Conservation (phyloP, 2,888 invertebrate genomes). For the Epirrita christyi region DNA sequence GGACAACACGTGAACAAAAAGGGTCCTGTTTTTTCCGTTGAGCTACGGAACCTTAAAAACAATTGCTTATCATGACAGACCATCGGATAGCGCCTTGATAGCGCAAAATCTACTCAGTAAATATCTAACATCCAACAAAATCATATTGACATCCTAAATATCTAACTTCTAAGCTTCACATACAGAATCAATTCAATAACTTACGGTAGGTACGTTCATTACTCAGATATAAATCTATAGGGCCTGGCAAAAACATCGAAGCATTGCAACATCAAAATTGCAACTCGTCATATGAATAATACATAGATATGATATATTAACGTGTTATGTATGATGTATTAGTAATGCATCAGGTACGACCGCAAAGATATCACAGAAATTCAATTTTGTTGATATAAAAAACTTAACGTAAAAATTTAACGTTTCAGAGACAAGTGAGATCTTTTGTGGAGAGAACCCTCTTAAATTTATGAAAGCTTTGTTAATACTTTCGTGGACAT, state of each 20-base stretch:
- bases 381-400: constrained; percentile 21
- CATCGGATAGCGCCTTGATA: too few relatives aligned
- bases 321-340: constrained; percentile 52
- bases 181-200: constrained; percentile 38
- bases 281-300: constrained; percentile 74
- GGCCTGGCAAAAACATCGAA: constrained; percentile 58
- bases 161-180: constrained; percentile 22
- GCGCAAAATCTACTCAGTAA: too few relatives aligned
- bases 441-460: too few relatives aligned
- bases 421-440: too few relatives aligned
- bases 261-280: constrained; percentile 72
- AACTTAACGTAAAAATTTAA: too few relatives aligned
- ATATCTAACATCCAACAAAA: too few relatives aligned
- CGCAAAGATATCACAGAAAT: constrained; percentile 26
- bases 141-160: neutral
- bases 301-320: constrained; percentile 72
- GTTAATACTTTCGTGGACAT: too few relatives aligned
- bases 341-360: constrained; percentile 46
- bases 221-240: constrained; percentile 57
- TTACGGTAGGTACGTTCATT: constrained; percentile 60
- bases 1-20: too few relatives aligned
- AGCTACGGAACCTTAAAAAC: too few relatives aligned
- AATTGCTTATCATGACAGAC: too few relatives aligned
- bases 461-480: too few relatives aligned
- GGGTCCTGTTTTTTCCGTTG: too few relatives aligned